Evolutionary conservation across 23 tunicate species (phyloP).

Genomic region (Botrylloides violaceus): DNA sequence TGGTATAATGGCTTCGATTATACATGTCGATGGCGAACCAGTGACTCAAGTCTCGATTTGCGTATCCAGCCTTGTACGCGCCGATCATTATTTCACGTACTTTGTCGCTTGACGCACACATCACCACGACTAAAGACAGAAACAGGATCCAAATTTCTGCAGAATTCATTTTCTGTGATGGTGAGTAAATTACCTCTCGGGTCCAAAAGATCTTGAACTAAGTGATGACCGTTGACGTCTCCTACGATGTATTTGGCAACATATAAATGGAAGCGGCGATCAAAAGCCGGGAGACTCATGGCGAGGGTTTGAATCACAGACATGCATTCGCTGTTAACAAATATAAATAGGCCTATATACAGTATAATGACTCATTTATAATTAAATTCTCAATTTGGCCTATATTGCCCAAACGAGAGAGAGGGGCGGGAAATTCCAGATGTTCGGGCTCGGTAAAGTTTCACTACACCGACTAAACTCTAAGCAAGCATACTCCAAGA

Average conservation of each 20-base stretch:
- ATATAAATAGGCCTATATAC: no score
- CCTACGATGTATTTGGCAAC: neutral
- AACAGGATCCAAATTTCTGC: no score
- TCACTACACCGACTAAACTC: no score
- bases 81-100: slow-evolving; percentile 66
- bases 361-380: no score
- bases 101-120: slow-evolving; percentile 60
- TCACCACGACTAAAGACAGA: slow-evolving; percentile 67
- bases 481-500: no score
- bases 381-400: no score
- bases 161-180: no score
- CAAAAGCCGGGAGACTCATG: neutral
- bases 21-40: slow-evolving; percentile 82
- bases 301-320: neutral
- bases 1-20: slow-evolving; percentile 40
- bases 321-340: neutral
- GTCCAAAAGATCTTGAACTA: neutral
- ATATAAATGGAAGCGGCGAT: neutral
- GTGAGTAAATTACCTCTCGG: neutral
- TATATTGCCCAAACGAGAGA: no score
- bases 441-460: no score
- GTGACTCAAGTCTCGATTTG: slow-evolving; percentile 28
- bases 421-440: no score
- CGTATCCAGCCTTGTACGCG: slow-evolving; percentile 39
- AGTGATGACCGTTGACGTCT: neutral